Evolutionary conservation across 2,888 invertebrate genomes (phyloP).

Genomic region (Coelopa pilipes): DNA sequence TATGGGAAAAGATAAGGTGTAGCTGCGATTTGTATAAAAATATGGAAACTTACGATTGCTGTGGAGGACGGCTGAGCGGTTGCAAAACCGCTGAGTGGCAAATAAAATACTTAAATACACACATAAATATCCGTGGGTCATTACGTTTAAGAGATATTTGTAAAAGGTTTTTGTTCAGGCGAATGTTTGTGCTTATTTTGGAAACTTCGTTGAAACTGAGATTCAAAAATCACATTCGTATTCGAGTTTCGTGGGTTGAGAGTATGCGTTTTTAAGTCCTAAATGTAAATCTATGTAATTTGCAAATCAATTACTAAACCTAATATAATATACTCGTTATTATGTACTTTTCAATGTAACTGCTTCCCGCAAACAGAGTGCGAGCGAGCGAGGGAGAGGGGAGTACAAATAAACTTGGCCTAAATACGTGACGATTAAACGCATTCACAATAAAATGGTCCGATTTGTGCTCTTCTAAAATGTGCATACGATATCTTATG

Average conservation of each 20-base stretch:
- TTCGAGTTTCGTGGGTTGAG: neutral
- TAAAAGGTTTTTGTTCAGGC: conserved; percentile 35
- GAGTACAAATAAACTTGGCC: too few relatives aligned
- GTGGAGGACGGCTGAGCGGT: conserved; percentile 4
- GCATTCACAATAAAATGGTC: neutral
- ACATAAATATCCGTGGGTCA: too few relatives aligned
- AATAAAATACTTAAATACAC: neutral
- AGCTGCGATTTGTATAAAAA: neutral
- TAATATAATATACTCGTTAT: too few relatives aligned
- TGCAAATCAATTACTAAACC: too few relatives aligned
- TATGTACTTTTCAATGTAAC: too few relatives aligned
- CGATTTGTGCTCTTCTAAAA: conserved; percentile 8
- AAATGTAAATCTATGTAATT: too few relatives aligned
- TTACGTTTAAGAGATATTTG: conserved; percentile 29
- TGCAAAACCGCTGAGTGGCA: conserved; percentile 11
- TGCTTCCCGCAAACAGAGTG: too few relatives aligned
- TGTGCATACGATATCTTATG: neutral
- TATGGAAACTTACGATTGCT: neutral
- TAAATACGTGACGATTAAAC: neutral
- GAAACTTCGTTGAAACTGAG: conserved; percentile 24
- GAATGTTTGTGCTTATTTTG: conserved; percentile 28
- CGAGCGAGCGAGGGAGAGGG: too few relatives aligned
- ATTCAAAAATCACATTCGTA: conserved; percentile 33
- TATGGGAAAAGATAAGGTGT: neutral
- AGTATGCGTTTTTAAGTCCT: too few relatives aligned